Base-by-base conservation (phyloP, 1,140 invertebrate species). In the Lordiphosa clarofinis region DNA sequence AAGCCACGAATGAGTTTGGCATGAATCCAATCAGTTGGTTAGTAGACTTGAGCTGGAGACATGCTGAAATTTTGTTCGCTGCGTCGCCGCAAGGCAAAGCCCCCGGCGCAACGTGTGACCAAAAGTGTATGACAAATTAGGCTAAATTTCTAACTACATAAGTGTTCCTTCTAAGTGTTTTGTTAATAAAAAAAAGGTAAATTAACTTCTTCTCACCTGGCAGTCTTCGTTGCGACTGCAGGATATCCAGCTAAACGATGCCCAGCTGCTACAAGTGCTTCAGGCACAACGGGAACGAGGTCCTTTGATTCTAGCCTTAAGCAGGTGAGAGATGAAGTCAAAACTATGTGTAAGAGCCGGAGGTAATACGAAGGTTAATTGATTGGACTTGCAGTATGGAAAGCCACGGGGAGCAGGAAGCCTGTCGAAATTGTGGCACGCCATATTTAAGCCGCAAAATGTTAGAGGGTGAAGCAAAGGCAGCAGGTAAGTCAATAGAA, bases 11-110 rank as follows among this genome's bases (percentile, higher is more conserved):
- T 31, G 7, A 7, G n/a, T 21, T 40, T 13, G 43, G 21, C 21
- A 8, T 21, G 7, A 21, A 39, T 64, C 42, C 44, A 48, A 62
- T 63, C 46, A 38, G 19, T 46, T 38, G 46, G 35, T 52, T 62
- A 42, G 31, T 52, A 59, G 67, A 56, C 53, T 39, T 12, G 44
- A 43, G 40, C 11, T 49, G 56, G 49, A 56, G 54, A 57, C 56
- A 84, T 84, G 79, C 70, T 84, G 24, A 84, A 84, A 36, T 84
- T 84, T 43, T 84, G 78, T 57, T 84, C 78, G 65, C 61, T 86
- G 39, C 69, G 73, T 39, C 71, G 54, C 52, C 21, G 52, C 24
- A 60, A 55, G 40, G 40, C 59, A 3, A 6, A 15, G 56, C 19
- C 70, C 4, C 21, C 39, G 47, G 42, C 39, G 46, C 65, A 71